Conservation (phyloP, 2,797 vertebrate genomes). For the Enteromius thamalakanensis region DNA sequence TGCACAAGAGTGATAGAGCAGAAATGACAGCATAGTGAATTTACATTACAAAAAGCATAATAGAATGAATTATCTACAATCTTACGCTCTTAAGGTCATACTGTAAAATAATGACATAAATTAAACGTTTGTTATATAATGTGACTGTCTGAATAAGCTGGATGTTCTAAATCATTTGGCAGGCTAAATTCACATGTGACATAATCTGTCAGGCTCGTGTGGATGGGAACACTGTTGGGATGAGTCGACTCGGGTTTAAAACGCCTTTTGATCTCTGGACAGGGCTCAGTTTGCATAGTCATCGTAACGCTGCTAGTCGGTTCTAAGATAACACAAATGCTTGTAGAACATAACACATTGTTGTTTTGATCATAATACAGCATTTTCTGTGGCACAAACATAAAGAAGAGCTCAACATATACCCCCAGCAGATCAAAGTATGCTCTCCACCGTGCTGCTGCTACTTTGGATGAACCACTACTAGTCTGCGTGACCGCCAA, state of each 20-base stretch:
- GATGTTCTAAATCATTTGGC: slow-evolving; percentile 46
- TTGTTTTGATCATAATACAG: background rate
- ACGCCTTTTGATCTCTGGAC: slow-evolving; percentile 29
- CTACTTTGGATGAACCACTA: slow-evolving; percentile 14
- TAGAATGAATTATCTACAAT: background rate
- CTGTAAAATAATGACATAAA: slow-evolving; percentile 66
- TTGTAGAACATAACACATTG: slow-evolving; percentile 4
- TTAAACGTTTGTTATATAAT: slow-evolving; percentile 71
- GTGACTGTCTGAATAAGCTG: slow-evolving; percentile 51
- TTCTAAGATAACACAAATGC: slow-evolving; percentile 15
- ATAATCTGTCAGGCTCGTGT: slow-evolving; percentile 28
- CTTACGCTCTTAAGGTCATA: slow-evolving; percentile 77
- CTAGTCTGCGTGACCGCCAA: background rate
- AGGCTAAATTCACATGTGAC: slow-evolving; percentile 13
- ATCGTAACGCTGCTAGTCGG: slow-evolving; percentile 33
- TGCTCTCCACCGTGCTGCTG: background rate
- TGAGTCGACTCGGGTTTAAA: slow-evolving; percentile 41
- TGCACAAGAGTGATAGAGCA: background rate
- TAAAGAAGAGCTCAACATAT: slow-evolving; percentile 12
- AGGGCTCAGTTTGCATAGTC: slow-evolving; percentile 30
- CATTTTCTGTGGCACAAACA: background rate
- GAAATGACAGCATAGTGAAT: background rate
- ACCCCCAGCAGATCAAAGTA: background rate
- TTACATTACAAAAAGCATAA: background rate
- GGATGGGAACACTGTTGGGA: slow-evolving; percentile 14